phyloP scores from a whole-genome alignment of 2,113 vertebrate species.

The Rhegmatorhina hoffmannsi region DNA sequence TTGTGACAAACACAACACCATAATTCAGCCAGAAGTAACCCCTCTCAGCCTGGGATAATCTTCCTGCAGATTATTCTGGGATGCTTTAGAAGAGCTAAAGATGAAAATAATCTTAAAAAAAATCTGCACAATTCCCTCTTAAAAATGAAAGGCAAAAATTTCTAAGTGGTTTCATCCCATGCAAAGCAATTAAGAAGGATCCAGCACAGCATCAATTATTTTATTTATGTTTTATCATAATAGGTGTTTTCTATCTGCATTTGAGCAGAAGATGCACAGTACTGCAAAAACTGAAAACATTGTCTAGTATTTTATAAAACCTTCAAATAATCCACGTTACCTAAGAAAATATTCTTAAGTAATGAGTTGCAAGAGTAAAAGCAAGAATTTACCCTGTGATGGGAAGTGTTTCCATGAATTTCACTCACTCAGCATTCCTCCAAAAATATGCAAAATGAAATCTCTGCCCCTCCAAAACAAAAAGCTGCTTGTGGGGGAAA shows the following conservation, averaged over 20 bases:
- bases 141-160: neutral
- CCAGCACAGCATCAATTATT: neutral
- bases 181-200: neutral
- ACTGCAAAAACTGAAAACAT: neutral
- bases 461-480: neutral
- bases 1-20: neutral
- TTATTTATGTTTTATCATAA: neutral
- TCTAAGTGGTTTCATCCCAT: neutral
- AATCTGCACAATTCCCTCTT: accelerated
- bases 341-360: neutral
- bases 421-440: neutral
- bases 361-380: neutral
- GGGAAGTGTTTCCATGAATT: neutral
- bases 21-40: neutral
- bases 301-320: neutral
- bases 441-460: neutral
- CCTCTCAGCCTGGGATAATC: neutral
- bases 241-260: neutral
- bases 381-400: neutral
- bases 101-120: neutral
- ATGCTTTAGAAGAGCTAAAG: neutral
- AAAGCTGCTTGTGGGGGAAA: neutral
- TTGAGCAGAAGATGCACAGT: neutral
- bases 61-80: neutral
- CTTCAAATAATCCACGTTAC: neutral